These are phyloP conservation scores for Vulpes ferrilata DNA, from an alignment of 2,113 vertebrate species.

Conservation along the genomic window DNA sequence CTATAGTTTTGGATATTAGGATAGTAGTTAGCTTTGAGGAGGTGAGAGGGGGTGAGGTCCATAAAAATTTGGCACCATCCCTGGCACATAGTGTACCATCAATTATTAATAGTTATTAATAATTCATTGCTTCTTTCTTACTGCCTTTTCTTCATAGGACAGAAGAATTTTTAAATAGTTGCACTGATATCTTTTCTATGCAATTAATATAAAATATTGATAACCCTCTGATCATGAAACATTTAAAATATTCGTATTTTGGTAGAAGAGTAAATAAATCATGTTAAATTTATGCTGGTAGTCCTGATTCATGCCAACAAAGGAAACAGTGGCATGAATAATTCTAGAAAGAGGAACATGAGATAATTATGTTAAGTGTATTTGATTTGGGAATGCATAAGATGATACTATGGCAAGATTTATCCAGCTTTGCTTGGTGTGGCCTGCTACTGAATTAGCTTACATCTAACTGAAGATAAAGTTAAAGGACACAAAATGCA, in stretches of 20 bases:
- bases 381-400: neutral
- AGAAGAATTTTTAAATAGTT: slow-evolving; percentile 33
- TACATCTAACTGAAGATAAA: fast-evolving
- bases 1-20: neutral
- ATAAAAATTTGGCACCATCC: neutral
- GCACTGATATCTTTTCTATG: slow-evolving; percentile 51
- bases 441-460: neutral
- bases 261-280: slow-evolving; percentile 43
- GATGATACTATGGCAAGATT: neutral
- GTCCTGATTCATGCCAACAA: neutral
- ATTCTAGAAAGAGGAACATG: neutral
- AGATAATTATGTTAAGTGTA: fast-evolving
- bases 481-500: fast-evolving
- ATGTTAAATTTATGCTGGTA: neutral
- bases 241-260: slow-evolving; percentile 39
- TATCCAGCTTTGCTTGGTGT: neutral
- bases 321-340: neutral
- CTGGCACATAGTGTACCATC: neutral
- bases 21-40: neutral
- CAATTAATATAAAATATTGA: slow-evolving; percentile 78
- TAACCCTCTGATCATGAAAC: slow-evolving; percentile 54
- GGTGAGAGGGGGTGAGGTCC: neutral
- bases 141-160: slow-evolving; percentile 14
- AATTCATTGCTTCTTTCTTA: slow-evolving; percentile 61
- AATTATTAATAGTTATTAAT: slow-evolving; percentile 66